Evolutionary conservation across 2,888 invertebrate species (phyloP).

Genomic region (Tenthredo distinguenda): DNA sequence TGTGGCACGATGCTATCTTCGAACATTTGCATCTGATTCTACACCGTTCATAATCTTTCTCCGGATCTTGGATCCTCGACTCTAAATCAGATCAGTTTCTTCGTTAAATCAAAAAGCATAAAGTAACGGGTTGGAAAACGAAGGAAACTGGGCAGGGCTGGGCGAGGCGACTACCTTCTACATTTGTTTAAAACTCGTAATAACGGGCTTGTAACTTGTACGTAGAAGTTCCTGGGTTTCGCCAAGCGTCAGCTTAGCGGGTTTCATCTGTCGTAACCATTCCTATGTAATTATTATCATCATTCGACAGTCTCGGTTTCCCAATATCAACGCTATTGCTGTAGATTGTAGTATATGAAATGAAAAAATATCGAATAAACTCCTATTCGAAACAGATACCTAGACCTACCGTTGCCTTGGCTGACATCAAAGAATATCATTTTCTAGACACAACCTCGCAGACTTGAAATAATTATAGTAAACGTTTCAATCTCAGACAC

Average conservation of each 20-base stretch:
- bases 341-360: neutral
- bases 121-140: neutral
- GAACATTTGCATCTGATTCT: conserved; percentile 3
- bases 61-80: neutral
- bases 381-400: neutral
- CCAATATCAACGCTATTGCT: neutral
- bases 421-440: neutral
- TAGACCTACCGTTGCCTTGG: neutral
- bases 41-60: neutral
- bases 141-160: neutral
- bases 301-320: conserved; percentile 14
- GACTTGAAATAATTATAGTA: neutral
- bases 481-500: neutral
- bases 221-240: conserved; percentile 23
- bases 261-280: conserved; percentile 41
- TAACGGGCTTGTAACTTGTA: conserved; percentile 13
- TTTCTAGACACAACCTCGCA: neutral
- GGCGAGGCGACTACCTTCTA: neutral
- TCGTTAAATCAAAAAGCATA: neutral
- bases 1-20: conserved; percentile 19
- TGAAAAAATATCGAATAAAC: neutral
- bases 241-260: conserved; percentile 12
- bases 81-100: conserved; percentile 22
- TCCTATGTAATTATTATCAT: conserved; percentile 36
- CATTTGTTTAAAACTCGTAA: conserved; percentile 38